Conservation (phyloP, 2,113 vertebrate genomes). For the Tetrao urogallus region DNA sequence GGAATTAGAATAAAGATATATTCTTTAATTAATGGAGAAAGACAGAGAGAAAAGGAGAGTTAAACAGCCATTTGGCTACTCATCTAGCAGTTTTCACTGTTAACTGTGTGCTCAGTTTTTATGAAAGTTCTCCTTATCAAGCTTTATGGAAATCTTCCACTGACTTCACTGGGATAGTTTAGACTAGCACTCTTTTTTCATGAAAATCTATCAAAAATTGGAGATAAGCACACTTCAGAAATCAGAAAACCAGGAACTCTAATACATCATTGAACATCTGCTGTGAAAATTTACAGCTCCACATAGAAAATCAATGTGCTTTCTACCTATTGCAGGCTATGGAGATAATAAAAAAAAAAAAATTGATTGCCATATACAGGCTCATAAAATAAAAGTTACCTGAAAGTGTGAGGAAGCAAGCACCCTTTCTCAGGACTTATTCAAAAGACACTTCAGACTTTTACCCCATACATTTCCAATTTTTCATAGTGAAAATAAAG, state of each 20-base stretch:
- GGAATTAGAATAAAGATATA: background rate
- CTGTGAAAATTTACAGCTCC: background rate
- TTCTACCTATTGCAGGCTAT: background rate
- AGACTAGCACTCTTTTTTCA: background rate
- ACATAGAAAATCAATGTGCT: conserved; percentile 12
- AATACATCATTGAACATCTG: background rate
- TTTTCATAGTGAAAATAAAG: background rate
- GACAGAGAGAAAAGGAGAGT: background rate
- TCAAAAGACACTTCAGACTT: background rate
- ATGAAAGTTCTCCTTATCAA: background rate
- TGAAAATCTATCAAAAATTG: background rate
- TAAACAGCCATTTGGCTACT: background rate
- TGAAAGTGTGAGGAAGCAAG: background rate
- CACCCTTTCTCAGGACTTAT: background rate
- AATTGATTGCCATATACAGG: background rate
- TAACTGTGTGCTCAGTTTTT: background rate
- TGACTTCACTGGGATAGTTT: background rate
- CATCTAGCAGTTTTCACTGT: background rate
- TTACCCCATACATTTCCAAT: background rate
- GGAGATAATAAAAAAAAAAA: background rate
- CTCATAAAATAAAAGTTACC: conserved; percentile 6
- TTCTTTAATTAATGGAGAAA: background rate
- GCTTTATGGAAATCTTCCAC: background rate
- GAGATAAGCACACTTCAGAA: background rate
- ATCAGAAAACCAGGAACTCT: background rate